Conservation (phyloP, 2,888 invertebrate genomes). For the Pomacea canaliculata region DNA sequence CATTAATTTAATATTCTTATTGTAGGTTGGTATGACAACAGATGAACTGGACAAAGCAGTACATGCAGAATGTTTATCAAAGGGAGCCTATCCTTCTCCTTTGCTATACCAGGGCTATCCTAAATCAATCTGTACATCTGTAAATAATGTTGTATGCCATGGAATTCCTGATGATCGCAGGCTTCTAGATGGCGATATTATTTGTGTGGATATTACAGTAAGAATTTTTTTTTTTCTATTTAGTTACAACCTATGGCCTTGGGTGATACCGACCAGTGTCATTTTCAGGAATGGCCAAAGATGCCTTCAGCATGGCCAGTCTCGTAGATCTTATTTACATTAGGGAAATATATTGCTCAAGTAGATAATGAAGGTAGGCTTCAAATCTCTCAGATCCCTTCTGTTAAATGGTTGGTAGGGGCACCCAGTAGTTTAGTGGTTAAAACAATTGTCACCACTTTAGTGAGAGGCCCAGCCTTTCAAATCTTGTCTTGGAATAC, state of each 20-base stretch:
- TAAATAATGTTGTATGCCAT: conserved; percentile 92
- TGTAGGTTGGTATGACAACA: conserved; percentile 79
- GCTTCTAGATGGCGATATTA: conserved; percentile 85
- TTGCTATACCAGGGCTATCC: conserved; percentile 87
- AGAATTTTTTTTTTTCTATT: conserved; percentile 51
- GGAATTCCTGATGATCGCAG: conserved; percentile 88
- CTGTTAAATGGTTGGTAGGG: too few relatives aligned
- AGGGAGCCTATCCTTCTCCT: conserved; percentile 90
- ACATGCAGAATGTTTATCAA: conserved; percentile 79
- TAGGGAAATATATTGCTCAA: background rate
- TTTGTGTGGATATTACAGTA: conserved; percentile 93
- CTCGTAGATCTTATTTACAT: background rate
- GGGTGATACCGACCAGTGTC: background rate
- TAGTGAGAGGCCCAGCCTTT: too few relatives aligned
- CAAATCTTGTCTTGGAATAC: too few relatives aligned
- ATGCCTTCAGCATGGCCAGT: background rate
- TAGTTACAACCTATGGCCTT: background rate
- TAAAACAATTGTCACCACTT: too few relatives aligned
- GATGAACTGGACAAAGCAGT: conserved; percentile 85
- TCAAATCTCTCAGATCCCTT: too few relatives aligned
- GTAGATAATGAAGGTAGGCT: too few relatives aligned
- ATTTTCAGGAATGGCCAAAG: background rate
- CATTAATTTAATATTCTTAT: conserved; percentile 4
- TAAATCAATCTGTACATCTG: conserved; percentile 91
- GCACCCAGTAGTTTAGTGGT: too few relatives aligned